Conservation (phyloP, 2,888 invertebrate genomes). For the Therioaphis trifolii region DNA sequence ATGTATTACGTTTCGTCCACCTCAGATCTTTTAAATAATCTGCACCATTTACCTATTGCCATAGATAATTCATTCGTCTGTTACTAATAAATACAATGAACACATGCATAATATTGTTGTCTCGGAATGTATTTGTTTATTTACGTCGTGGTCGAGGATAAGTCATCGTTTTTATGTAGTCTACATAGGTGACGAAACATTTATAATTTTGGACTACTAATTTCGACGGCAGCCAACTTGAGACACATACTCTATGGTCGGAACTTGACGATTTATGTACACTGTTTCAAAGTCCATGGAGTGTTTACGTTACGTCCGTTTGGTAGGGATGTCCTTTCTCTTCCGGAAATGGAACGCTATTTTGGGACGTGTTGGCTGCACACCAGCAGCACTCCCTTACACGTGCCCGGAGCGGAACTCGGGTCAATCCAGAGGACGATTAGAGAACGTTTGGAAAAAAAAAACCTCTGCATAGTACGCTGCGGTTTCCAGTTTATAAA, state of each 20-base stretch:
- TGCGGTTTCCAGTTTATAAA: background rate
- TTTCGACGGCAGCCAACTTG: background rate
- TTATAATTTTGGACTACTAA: background rate
- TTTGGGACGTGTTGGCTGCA: slow-evolving; percentile 44
- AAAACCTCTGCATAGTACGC: background rate
- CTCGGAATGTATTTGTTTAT: no score
- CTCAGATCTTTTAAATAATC: no score
- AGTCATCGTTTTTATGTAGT: no score
- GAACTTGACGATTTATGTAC: background rate
- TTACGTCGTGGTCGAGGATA: no score
- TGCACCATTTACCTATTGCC: no score
- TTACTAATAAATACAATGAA: no score
- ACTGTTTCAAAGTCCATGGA: background rate
- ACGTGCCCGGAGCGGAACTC: slow-evolving; percentile 4
- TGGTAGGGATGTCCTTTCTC: slow-evolving; percentile 2
- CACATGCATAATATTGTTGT: no score
- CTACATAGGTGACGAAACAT: background rate
- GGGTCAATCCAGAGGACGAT: slow-evolving; percentile 45
- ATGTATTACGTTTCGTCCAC: no score
- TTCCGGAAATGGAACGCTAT: slow-evolving; percentile 46
- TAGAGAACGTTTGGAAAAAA: slow-evolving; percentile 8
- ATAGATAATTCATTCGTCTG: no score
- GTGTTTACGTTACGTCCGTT: background rate
- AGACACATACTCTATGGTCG: background rate
- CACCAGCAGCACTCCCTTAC: slow-evolving; percentile 18